Evolutionary conservation across 2,888 invertebrate species (phyloP).

Genomic region (Drosophila prostipennis): DNA sequence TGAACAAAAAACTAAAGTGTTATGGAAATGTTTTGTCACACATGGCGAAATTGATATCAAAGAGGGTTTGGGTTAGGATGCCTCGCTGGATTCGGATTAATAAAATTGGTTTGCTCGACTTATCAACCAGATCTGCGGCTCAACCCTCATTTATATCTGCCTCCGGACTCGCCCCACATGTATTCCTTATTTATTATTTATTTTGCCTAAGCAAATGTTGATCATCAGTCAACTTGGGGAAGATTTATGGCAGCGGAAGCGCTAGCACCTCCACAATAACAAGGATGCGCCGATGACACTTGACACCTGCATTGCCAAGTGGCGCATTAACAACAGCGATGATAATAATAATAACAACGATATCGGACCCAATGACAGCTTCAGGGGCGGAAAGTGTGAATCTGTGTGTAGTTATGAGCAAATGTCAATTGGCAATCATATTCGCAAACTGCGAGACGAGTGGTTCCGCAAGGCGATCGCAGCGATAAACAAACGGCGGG

Average conservation of each 20-base stretch:
- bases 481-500: conserved; percentile 46
- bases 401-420: conserved; percentile 47
- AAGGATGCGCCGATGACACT: conserved; percentile 61
- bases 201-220: conserved; percentile 35
- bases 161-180: conserved; percentile 15
- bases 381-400: conserved; percentile 6
- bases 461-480: conserved; percentile 65
- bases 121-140: conserved; percentile 41
- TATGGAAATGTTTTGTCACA: conserved; percentile 74
- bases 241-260: conserved; percentile 73
- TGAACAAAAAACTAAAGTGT: conserved; percentile 59
- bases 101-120: conserved; percentile 17
- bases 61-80: conserved; percentile 14
- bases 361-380: conserved; percentile 42
- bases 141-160: conserved; percentile 32
- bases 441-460: conserved; percentile 24
- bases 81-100: neutral
- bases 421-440: conserved; percentile 58
- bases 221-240: conserved; percentile 26
- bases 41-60: conserved; percentile 38
- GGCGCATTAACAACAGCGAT: conserved; percentile 15
- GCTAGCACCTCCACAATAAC: conserved; percentile 24
- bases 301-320: conserved; percentile 47
- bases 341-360: conserved; percentile 24
- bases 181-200: conserved; percentile 15